Conservation (phyloP, 2,888 invertebrate species). For the Yponomeuta sedellus region DNA sequence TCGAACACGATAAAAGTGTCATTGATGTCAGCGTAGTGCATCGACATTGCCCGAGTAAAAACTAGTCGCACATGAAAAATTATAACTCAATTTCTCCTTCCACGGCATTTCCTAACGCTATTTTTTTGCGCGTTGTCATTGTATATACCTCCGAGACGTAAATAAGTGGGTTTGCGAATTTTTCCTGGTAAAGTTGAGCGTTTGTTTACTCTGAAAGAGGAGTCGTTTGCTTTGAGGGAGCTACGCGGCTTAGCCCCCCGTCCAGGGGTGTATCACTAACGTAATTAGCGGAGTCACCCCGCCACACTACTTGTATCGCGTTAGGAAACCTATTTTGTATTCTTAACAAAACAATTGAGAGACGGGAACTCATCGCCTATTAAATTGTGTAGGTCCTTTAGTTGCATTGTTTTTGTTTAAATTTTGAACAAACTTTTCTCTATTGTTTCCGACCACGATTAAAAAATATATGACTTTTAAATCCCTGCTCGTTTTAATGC, state of each 20-base stretch:
- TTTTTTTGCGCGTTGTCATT: slow-evolving; percentile 38
- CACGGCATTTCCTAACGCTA: slow-evolving; percentile 18
- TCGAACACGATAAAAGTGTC: not conserved
- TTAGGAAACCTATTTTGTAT: not conserved
- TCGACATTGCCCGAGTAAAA: not conserved
- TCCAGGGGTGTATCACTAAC: slow-evolving; percentile 51
- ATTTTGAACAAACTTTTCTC: not conserved
- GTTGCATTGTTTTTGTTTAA: not conserved
- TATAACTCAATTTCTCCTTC: slow-evolving; percentile 11
- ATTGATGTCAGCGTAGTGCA: not conserved
- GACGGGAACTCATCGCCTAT: too few relatives aligned
- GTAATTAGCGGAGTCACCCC: slow-evolving; percentile 61
- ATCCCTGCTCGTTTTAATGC: not conserved
- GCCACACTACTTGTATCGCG: slow-evolving; percentile 14
- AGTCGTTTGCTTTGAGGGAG: slow-evolving; percentile 61
- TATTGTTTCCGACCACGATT: not conserved
- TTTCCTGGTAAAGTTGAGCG: slow-evolving; percentile 66
- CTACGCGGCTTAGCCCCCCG: slow-evolving; percentile 20
- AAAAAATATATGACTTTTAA: slow-evolving; percentile 2
- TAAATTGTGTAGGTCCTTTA: not conserved
- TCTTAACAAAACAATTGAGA: not conserved
- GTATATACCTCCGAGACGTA: slow-evolving; percentile 60
- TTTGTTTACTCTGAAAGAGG: slow-evolving; percentile 68
- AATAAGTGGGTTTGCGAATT: slow-evolving; percentile 69
- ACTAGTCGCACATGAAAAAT: not conserved